Conservation (phyloP, 1,140 invertebrate species). For the Radopholus similis region DNA sequence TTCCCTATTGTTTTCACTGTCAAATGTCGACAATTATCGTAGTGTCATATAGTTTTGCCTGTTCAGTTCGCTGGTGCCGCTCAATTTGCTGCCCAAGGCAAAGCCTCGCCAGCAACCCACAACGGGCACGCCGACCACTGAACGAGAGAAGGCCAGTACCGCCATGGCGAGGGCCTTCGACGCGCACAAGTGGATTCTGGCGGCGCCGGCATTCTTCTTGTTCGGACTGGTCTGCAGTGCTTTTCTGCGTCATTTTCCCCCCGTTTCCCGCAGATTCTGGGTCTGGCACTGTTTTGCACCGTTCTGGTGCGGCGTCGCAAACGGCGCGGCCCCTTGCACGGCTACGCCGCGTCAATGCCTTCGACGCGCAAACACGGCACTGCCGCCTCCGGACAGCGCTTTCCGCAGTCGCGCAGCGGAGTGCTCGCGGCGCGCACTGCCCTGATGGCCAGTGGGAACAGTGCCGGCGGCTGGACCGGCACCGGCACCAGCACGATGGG, state of each 20-base stretch:
- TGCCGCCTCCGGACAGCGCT: not conserved
- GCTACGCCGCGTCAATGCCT: not conserved
- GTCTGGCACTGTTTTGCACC: not conserved
- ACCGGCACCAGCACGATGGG: too few species aligned
- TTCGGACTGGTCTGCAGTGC: not conserved
- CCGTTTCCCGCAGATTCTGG: not conserved
- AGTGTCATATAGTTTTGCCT: too few species aligned
- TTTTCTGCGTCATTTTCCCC: not conserved
- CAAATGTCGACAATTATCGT: too few species aligned
- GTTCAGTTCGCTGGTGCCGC: too few species aligned
- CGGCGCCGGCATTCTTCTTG: slow-evolving; percentile 1
- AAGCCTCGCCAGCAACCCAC: not conserved
- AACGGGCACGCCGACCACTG: not conserved
- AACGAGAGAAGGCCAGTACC: not conserved
- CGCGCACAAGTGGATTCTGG: not conserved
- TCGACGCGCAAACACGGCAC: not conserved
- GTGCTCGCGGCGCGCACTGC: too few species aligned
- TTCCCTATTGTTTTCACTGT: too few species aligned
- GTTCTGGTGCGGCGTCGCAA: too few species aligned
- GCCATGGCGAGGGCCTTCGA: not conserved
- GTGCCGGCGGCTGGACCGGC: too few species aligned
- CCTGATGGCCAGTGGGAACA: too few species aligned
- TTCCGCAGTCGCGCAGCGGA: too few species aligned
- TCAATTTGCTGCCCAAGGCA: too few species aligned
- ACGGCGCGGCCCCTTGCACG: too few species aligned